Evolutionary conservation across 2,797 vertebrate genomes (phyloP), one percentile per base, ranked within the genome.

Genomic region (Amblyopsis hoosieri): DNA sequence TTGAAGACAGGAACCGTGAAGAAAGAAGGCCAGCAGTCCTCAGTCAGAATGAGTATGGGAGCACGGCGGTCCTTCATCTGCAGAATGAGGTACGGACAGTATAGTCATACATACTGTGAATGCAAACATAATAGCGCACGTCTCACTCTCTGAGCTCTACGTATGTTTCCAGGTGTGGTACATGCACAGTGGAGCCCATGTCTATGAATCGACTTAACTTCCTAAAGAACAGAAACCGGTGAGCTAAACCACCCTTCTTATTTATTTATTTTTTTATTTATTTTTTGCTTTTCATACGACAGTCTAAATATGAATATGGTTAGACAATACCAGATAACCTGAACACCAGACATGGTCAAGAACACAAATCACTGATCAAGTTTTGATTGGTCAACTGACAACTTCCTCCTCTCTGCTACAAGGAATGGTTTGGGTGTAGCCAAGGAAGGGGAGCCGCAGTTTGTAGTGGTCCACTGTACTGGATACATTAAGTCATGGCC

Each of bases 401-500:
- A 7, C 70, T 15, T 65, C 9, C 53, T 46, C 66, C 13, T 55
- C 12, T 2, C 37, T 45, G 14, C 55, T 15, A 23, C 42, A 29
- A 99, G 98, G 89, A 97, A 93, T 2, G 95, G 97, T 62, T 90
- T 99, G 66, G 96, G 96, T 17, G 80, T 92, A 2, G 74, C 91
- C 0, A 98, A 99, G 70, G 97, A 99, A 1, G 98, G 97, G 0
- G 98, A 99, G 1, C 92, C 94, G 19, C 96, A 96, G 82, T 99
- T 94, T 7, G 96, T 96, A 0, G 97, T 99, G 42, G 96, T 99
- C 67, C 98, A 99, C 85, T 99, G 97, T 88, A 99, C 97, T 0
- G 98, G 98, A 1, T 99, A 97, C 84, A 97, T 99, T 60, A 98
- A 97, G 71, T 97, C 98, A 52, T 99, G 98, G 98, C 98, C 98